Base-by-base conservation (phyloP, 2,113 vertebrate species). In the Panurus biarmicus region DNA sequence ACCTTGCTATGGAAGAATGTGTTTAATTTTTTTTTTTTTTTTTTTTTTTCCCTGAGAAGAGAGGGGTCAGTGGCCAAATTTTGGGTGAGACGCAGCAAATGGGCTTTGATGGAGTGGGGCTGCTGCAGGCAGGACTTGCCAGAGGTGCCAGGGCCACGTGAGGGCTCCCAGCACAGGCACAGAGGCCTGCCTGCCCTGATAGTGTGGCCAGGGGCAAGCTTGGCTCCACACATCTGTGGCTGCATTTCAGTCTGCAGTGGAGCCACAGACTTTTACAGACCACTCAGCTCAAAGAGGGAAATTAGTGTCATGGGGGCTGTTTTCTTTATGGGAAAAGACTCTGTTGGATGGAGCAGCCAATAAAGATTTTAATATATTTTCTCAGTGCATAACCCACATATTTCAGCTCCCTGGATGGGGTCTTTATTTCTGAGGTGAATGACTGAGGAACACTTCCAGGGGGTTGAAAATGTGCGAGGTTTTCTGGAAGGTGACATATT, bases 291-390 rank as follows among this genome's bases (percentile, higher is more conserved):
- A 77, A 95, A 96, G 78, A 47, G 35, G 35, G 54, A 96, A 97
- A 97, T 97, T 96, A 96, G 58, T 97, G 94, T 95, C 96, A 97
- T 3, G 75, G 89, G 96, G 75, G 82, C 90, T 85, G 36, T 97
- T 97, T 97, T 94, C 96, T 97, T 97, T 86, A 94, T 85, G 89
- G 91, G 54, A 94, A 96, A 96, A 96, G 77, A 93, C 77, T 96
- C 13, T 50, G 83, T 96, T 96, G 95, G 74, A 86, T 96, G 51
- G 87, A 96, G 83, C 90, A 93, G 93, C 92, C 94, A 91, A 91
- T 96, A 72, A 85, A 92, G 80, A 96, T 89, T 95, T 93, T 96
- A 96, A 93, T 95, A 67, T 90, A 80, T 95, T 94, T 96, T 94
- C 87, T 90, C 75, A 72, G 79, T 90, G 81, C 75, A 69, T 94